phyloP scores from a whole-genome alignment of 1,140 invertebrate genomes.

The Cotesia vestalis region DNA sequence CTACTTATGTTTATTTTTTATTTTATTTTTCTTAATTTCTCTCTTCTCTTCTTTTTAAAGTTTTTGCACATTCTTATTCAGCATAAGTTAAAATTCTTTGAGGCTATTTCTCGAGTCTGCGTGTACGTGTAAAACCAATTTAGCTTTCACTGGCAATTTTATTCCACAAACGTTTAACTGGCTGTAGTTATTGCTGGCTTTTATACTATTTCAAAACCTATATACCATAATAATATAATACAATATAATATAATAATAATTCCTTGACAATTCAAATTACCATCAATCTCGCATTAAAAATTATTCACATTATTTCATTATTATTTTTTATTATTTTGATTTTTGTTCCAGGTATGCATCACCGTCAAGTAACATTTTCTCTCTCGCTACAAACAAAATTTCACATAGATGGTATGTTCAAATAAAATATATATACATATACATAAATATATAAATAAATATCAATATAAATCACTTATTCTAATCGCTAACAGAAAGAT shows the following conservation, averaged over 20 bases:
- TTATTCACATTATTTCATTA: background rate
- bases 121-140: constrained; percentile 56
- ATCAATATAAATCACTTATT: no score
- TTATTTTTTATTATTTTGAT: constrained; percentile 12
- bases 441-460: background rate
- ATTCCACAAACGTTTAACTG: constrained; percentile 3
- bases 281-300: constrained; percentile 3
- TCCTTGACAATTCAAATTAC: constrained; percentile 16
- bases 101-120: constrained; percentile 27
- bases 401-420: constrained; percentile 16
- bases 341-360: constrained; percentile 30
- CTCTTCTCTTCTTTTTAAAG: no score
- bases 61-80: background rate
- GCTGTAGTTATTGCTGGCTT: constrained; percentile 18
- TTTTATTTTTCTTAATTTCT: constrained; percentile 27
- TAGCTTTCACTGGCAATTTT: constrained; percentile 56
- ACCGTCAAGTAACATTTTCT: constrained; percentile 19
- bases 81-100: constrained; percentile 19
- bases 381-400: constrained; percentile 22
- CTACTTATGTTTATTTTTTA: constrained; percentile 8
- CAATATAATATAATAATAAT: no score
- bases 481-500: no score
- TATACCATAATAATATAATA: constrained; percentile 12
- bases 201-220: constrained; percentile 38
- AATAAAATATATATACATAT: constrained; percentile 1